Conservation (phyloP, 2,888 invertebrate species). For the Oscheius sp. region DNA sequence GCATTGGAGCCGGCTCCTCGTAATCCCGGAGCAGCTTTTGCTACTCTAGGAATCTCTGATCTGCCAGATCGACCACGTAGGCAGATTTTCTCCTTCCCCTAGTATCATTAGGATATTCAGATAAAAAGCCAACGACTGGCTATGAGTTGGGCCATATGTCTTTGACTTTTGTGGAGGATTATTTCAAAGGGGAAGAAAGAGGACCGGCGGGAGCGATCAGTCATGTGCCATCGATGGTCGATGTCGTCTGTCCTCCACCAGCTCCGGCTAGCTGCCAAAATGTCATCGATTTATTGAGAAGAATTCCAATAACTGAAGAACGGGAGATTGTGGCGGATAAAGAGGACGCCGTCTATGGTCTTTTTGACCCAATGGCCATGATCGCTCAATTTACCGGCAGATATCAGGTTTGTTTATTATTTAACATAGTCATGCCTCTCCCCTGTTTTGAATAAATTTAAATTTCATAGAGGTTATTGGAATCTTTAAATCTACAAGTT, state of each 20-base stretch:
- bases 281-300: not conserved
- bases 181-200: constrained; percentile 26
- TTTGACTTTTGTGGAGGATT: constrained; percentile 37
- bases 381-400: constrained; percentile 9
- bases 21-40: constrained; percentile 39
- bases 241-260: constrained; percentile 16
- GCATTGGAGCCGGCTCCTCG: constrained; percentile 46
- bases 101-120: constrained; percentile 18
- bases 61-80: constrained; percentile 36
- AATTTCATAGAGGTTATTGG: too few relatives aligned
- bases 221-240: constrained; percentile 18
- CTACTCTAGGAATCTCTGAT: constrained; percentile 41
- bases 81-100: not conserved
- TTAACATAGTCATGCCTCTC: too few relatives aligned
- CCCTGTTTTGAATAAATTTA: too few relatives aligned
- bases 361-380: constrained; percentile 13
- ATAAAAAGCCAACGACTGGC: constrained; percentile 41
- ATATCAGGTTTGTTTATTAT: too few relatives aligned
- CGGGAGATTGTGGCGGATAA: constrained; percentile 22
- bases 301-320: not conserved
- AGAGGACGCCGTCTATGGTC: constrained; percentile 18
- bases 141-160: constrained; percentile 46
- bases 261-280: not conserved
- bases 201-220: constrained; percentile 8
- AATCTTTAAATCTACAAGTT: too few relatives aligned